phyloP scores from a whole-genome alignment of 2,113 vertebrate genomes.

The Pachypanchax playfairii region DNA sequence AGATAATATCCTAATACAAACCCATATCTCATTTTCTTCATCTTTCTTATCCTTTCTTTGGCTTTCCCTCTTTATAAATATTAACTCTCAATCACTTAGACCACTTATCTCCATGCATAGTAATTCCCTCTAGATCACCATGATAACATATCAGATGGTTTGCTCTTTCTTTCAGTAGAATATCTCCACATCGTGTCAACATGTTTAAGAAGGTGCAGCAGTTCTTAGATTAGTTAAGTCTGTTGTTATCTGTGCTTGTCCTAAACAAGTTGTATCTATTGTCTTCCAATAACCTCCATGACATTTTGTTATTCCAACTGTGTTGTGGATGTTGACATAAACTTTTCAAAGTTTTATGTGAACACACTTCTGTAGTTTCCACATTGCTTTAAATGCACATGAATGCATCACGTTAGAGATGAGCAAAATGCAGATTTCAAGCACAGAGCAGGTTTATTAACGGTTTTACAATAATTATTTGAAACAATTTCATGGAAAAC shows the following conservation, averaged over 20 bases:
- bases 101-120: slow-evolving; percentile 50
- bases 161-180: slow-evolving; percentile 8
- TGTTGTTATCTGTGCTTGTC: slow-evolving; percentile 22
- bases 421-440: neutral
- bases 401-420: neutral
- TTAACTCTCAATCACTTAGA: slow-evolving; percentile 52
- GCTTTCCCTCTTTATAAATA: slow-evolving; percentile 51
- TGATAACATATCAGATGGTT: slow-evolving; percentile 40
- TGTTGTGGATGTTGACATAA: neutral
- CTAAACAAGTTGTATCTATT: neutral
- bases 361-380: neutral
- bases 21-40: slow-evolving; percentile 35
- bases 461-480: neutral
- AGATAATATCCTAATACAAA: slow-evolving; percentile 46
- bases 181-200: slow-evolving; percentile 30
- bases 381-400: neutral
- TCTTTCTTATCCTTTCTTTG: slow-evolving; percentile 16
- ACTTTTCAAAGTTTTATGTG: neutral
- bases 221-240: slow-evolving; percentile 43
- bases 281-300: neutral
- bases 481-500: neutral
- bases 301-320: neutral
- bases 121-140: slow-evolving; percentile 33
- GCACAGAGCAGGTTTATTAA: neutral
- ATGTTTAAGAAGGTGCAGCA: neutral